phyloP scores from a whole-genome alignment of 2,113 vertebrate species.

The Platycercus adscitus region DNA sequence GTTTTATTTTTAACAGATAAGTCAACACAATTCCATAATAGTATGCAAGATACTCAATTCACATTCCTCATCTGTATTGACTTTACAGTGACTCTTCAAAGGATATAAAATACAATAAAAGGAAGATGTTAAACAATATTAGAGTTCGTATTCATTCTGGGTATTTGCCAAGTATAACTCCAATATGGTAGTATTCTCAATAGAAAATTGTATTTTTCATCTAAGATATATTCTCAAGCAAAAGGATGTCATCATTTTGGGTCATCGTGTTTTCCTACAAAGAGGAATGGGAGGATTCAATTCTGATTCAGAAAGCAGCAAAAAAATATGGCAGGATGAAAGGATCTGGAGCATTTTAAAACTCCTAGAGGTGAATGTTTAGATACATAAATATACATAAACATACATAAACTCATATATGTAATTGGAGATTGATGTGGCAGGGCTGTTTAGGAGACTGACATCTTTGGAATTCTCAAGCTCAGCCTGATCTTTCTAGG shows the following conservation, averaged over 20 bases:
- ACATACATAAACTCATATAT: fast-evolving
- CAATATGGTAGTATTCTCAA: neutral
- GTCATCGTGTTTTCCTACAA: neutral
- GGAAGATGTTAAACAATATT: neutral
- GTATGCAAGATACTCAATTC: neutral
- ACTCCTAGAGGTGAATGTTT: neutral
- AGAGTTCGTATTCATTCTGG: neutral
- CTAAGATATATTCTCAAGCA: neutral
- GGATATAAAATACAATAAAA: neutral
- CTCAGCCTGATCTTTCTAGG: neutral
- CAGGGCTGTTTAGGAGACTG: neutral
- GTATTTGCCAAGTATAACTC: neutral
- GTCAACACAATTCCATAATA: neutral
- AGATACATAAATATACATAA: fast-evolving
- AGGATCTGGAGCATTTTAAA: neutral
- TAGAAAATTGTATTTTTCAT: neutral
- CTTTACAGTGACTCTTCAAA: neutral
- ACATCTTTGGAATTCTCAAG: neutral
- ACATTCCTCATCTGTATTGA: neutral
- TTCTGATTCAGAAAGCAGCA: neutral
- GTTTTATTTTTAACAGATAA: neutral
- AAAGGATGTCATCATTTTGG: neutral
- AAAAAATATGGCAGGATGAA: neutral
- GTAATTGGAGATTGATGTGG: neutral
- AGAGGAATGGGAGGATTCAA: neutral